These are phyloP conservation scores for Lottia gigantea DNA, from an alignment of 2,888 invertebrate species.

Conservation along the genomic window DNA sequence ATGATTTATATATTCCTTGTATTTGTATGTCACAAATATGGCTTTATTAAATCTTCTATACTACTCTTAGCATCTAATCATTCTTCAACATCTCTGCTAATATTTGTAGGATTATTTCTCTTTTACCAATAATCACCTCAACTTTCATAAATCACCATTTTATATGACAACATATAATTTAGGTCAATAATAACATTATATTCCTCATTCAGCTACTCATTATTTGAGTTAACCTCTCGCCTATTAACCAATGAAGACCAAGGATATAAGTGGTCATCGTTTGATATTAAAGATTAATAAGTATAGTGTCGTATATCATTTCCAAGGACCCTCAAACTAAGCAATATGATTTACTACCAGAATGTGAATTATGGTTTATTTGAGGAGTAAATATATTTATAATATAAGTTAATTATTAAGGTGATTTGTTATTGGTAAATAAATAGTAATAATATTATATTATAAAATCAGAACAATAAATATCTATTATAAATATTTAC, in stretches of 20 bases:
- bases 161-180: background rate
- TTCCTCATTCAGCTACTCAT: background rate
- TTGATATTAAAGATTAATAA: constrained; percentile 5
- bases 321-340: background rate
- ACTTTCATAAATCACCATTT: background rate
- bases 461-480: too few species aligned
- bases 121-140: constrained; percentile 6
- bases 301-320: background rate
- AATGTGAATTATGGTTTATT: background rate
- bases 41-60: background rate
- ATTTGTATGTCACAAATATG: constrained; percentile 6
- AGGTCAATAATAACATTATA: background rate
- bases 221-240: background rate
- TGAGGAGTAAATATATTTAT: too few species aligned
- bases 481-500: too few species aligned
- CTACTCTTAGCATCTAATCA: background rate
- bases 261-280: background rate
- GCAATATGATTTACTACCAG: background rate
- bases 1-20: constrained; percentile 6
- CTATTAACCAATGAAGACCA: constrained; percentile 2
- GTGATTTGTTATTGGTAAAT: background rate
- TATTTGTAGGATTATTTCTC: constrained; percentile 9
- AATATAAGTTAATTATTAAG: background rate
- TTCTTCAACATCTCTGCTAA: background rate
- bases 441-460: too few species aligned